Conservation (phyloP, 2,113 vertebrate genomes). For the Protomyctophum bolini region DNA sequence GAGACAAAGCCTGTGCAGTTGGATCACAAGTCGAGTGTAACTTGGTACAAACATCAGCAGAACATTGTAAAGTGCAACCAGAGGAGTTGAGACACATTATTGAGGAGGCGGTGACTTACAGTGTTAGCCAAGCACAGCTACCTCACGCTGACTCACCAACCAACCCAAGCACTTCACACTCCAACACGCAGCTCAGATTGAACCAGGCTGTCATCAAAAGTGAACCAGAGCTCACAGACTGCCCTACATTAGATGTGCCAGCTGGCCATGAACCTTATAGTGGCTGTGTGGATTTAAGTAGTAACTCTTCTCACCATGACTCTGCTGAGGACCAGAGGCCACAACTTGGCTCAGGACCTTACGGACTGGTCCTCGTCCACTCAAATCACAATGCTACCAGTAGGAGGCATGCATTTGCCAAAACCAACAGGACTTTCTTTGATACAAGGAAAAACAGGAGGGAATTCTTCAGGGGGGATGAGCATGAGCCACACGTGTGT, state of each 20-base stretch:
- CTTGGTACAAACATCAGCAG: background rate
- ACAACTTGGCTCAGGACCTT: slow-evolving; percentile 15
- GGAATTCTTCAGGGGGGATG: slow-evolving; percentile 28
- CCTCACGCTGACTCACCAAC: background rate
- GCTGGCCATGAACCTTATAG: slow-evolving; percentile 9
- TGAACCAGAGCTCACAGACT: slow-evolving; percentile 46
- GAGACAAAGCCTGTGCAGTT: background rate
- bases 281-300: slow-evolving; percentile 58
- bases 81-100: background rate
- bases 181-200: background rate
- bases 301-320: slow-evolving; percentile 32
- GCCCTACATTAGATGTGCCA: slow-evolving; percentile 5
- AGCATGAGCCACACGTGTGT: slow-evolving; percentile 62
- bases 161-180: background rate
- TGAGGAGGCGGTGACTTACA: slow-evolving; percentile 8
- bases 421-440: slow-evolving; percentile 27
- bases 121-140: background rate
- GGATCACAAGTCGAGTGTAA: slow-evolving; percentile 15
- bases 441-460: slow-evolving; percentile 34
- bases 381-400: slow-evolving; percentile 15
- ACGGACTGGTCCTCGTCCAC: slow-evolving; percentile 33
- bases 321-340: slow-evolving; percentile 3
- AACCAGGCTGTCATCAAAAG: slow-evolving; percentile 47
- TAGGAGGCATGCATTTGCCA: slow-evolving; percentile 50
- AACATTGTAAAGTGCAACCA: slow-evolving; percentile 21